These are phyloP conservation scores for Sympetrum striolatum DNA, from an alignment of 2,888 invertebrate species.

Conservation along the genomic window DNA sequence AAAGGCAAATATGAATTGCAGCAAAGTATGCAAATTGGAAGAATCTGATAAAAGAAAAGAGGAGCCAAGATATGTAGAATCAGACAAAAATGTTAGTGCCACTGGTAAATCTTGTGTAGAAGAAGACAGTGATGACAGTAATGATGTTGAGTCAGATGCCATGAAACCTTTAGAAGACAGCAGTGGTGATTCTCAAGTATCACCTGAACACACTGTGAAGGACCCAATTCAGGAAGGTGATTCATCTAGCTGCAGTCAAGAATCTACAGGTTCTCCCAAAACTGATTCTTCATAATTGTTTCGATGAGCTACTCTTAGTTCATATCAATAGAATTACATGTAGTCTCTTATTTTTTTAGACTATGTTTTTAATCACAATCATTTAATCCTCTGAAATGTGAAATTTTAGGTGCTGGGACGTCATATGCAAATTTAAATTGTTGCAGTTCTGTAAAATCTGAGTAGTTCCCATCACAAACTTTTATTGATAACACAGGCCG, in stretches of 20 bases:
- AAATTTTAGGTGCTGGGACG: background rate
- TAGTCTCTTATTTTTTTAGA: too few relatives aligned
- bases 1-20: background rate
- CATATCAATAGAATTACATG: background rate
- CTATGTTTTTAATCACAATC: too few relatives aligned
- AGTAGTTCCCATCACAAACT: background rate
- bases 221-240: background rate
- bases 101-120: background rate
- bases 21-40: background rate
- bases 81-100: constrained; percentile 9
- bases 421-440: background rate
- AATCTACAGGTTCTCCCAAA: background rate
- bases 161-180: background rate
- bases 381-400: too few relatives aligned
- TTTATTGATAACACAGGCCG: too few relatives aligned
- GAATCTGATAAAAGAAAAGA: background rate
- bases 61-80: background rate
- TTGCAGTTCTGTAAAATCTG: background rate
- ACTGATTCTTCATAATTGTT: background rate
- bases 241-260: background rate
- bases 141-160: too few relatives aligned
- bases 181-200: background rate
- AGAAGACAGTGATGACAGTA: background rate
- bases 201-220: background rate
- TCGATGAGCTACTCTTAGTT: background rate